Evolutionary conservation across 2,797 vertebrate species (phyloP).

Genomic region (Sebastolobus alascanus): DNA sequence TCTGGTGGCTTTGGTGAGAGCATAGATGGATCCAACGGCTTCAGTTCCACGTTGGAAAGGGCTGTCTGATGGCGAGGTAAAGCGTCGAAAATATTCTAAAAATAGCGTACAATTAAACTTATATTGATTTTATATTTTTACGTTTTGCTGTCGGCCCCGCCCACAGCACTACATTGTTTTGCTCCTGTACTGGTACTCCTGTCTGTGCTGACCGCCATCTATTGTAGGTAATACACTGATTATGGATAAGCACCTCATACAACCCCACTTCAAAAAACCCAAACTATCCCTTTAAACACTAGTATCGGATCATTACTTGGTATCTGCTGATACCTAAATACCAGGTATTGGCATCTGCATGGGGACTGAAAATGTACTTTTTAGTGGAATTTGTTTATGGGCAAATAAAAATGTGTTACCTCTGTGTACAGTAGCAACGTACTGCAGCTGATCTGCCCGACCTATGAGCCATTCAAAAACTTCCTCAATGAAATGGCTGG

Average conservation of each 20-base stretch:
- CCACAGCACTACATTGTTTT: too few species aligned
- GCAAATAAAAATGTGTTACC: not conserved
- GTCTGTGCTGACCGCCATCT: too few species aligned
- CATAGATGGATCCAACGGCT: not conserved
- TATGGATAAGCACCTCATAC: too few species aligned
- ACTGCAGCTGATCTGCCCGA: not conserved
- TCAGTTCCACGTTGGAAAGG: not conserved
- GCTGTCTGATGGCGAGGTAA: not conserved
- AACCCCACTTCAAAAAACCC: too few species aligned
- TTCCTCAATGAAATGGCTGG: not conserved
- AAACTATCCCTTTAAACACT: not conserved
- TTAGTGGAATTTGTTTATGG: not conserved
- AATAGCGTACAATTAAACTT: too few species aligned
- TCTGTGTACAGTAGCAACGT: not conserved
- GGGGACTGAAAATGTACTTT: not conserved
- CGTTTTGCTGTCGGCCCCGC: fast-evolving
- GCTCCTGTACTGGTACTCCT: too few species aligned
- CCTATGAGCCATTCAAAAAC: not conserved
- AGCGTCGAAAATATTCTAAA: too few species aligned
- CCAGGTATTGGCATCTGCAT: fast-evolving
- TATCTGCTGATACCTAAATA: too few species aligned
- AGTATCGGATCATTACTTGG: not conserved
- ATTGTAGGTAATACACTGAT: too few species aligned
- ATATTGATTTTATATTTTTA: too few species aligned
- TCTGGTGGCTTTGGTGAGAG: not conserved